phyloP scores from a whole-genome alignment of 2,797 vertebrate genomes.

The Periophthalmus magnuspinnatus region DNA sequence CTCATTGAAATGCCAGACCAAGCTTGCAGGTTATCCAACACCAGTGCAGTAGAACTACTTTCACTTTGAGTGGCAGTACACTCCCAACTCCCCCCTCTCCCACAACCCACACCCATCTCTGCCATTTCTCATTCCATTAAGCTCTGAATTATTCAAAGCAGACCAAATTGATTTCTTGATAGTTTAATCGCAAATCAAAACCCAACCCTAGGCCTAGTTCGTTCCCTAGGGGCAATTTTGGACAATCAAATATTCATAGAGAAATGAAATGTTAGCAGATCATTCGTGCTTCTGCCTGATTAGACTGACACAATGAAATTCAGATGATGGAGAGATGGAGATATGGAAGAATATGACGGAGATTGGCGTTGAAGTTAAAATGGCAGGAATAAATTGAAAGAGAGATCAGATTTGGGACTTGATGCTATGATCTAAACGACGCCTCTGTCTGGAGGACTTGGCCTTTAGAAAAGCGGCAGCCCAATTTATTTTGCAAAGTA shows the following conservation, averaged over 20 bases:
- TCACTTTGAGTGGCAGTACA: constrained; percentile 43
- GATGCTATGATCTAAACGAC: constrained; percentile 45
- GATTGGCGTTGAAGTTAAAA: constrained; percentile 60
- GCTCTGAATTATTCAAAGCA: constrained; percentile 79
- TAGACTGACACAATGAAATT: constrained; percentile 72
- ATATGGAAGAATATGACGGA: constrained; percentile 55
- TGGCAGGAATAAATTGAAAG: constrained; percentile 56
- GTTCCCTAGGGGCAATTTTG: constrained; percentile 72
- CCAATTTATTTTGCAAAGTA: constrained; percentile 28
- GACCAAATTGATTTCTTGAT: constrained; percentile 80
- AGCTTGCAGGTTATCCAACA: constrained; percentile 39
- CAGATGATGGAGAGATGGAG: constrained; percentile 61
- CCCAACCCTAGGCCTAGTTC: constrained; percentile 66
- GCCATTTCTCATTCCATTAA: constrained; percentile 77
- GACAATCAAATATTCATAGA: constrained; percentile 80
- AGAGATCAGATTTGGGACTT: constrained; percentile 57
- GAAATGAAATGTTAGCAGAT: constrained; percentile 77
- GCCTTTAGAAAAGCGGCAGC: constrained; percentile 24
- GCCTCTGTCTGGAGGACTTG: background rate
- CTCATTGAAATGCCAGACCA: constrained; percentile 41
- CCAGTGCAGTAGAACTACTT: constrained; percentile 33
- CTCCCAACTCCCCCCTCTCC: constrained; percentile 21
- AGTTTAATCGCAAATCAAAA: constrained; percentile 81
- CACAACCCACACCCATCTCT: constrained; percentile 57
- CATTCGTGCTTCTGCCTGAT: constrained; percentile 72